Evolutionary conservation across 2,888 invertebrate genomes (phyloP).

Genomic region (Phlogophora meticulosa): DNA sequence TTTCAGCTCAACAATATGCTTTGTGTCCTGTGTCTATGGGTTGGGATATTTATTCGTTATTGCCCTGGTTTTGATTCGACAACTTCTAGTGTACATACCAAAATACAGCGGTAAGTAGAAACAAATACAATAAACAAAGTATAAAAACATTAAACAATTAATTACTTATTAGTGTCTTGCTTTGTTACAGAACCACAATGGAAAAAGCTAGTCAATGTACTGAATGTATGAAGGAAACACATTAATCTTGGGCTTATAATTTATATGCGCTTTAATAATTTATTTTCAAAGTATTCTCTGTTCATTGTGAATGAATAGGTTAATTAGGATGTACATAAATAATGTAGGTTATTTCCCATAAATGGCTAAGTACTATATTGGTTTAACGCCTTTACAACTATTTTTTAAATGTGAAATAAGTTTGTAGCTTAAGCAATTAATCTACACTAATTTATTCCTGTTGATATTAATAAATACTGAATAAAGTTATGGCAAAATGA

Average conservation of each 20-base stretch:
- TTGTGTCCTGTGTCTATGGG: slow-evolving; percentile 90
- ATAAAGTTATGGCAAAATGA: too few species aligned
- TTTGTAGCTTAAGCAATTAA: background rate
- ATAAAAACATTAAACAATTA: background rate
- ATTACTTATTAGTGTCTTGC: background rate
- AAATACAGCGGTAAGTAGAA: slow-evolving; percentile 82
- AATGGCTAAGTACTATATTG: background rate
- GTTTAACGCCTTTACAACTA: background rate
- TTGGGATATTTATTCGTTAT: slow-evolving; percentile 86
- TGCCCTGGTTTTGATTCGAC: slow-evolving; percentile 84
- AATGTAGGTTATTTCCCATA: background rate
- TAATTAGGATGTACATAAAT: slow-evolving; percentile 1
- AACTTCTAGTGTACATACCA: slow-evolving; percentile 86
- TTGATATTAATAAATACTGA: too few species aligned
- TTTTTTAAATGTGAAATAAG: background rate
- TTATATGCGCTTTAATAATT: slow-evolving; percentile 29
- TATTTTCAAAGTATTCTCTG: slow-evolving; percentile 21
- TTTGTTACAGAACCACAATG: slow-evolving; percentile 80
- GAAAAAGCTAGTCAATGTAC: slow-evolving; percentile 77
- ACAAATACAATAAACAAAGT: background rate
- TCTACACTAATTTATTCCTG: background rate
- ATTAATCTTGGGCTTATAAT: slow-evolving; percentile 17
- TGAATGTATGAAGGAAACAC: slow-evolving; percentile 69
- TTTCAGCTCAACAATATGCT: slow-evolving; percentile 90
- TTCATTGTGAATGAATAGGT: slow-evolving; percentile 15